Percentiles rank a stretch among this genome's conserved stretches.
Evolutionary conservation across 2,888 invertebrate genomes (phyloP).

Genomic region (Kryphioiulus occultus): DNA sequence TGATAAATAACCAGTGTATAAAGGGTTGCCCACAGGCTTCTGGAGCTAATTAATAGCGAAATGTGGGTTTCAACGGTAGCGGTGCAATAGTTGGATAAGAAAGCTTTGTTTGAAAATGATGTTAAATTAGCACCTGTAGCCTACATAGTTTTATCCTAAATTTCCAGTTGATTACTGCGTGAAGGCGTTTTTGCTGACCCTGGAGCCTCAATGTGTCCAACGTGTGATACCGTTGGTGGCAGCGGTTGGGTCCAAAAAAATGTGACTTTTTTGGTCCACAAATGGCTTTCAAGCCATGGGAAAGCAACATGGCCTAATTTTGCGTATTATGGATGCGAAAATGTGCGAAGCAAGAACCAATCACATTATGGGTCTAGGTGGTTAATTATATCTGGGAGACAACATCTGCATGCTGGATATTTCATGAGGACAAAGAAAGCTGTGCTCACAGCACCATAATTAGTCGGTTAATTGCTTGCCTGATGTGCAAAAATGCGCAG

Average conservation of each 20-base stretch:
- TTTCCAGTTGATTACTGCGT: background rate
- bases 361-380: background rate
- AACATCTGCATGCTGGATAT: background rate
- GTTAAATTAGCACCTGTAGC: slow-evolving; percentile 26
- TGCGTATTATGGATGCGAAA: background rate
- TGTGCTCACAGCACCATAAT: background rate
- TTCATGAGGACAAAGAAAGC: background rate
- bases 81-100: background rate
- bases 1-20: background rate
- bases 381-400: background rate
- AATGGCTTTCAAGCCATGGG: background rate
- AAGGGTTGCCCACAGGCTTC: background rate
- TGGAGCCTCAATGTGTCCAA: background rate
- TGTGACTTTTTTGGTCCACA: background rate
- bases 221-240: background rate
- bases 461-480: no score
- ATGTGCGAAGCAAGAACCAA: background rate
- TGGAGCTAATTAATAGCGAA: background rate
- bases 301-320: background rate
- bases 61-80: slow-evolving; percentile 6
- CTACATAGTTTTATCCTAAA: background rate
- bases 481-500: background rate
- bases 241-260: background rate
- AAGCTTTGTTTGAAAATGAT: background rate
- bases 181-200: background rate